phyloP scores from a whole-genome alignment of 2,888 invertebrate species.

The Deilephila elpenor region DNA sequence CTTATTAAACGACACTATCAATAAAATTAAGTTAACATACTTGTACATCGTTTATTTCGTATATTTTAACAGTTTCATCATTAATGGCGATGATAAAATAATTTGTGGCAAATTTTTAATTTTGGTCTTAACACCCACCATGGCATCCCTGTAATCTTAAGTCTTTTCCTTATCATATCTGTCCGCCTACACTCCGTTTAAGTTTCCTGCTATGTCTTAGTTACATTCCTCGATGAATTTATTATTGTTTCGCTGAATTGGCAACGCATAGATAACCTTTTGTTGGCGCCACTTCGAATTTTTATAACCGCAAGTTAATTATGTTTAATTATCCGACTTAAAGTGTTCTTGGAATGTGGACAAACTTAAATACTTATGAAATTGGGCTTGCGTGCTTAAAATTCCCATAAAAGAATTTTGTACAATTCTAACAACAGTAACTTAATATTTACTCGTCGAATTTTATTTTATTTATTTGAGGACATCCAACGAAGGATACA shows the following conservation, averaged over 20 bases:
- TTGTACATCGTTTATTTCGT: not conserved
- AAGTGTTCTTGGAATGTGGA: not conserved
- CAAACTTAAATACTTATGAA: not conserved
- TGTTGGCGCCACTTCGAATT: too few species aligned
- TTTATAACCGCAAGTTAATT: too few species aligned
- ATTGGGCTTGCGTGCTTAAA: not conserved
- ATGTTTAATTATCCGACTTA: too few species aligned
- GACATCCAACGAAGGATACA: too few species aligned
- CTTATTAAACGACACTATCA: not conserved
- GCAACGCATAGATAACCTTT: too few species aligned
- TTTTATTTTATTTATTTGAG: too few species aligned
- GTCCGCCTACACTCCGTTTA: not conserved
- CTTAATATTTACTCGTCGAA: too few species aligned
- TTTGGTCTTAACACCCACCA: slow-evolving; percentile 13
- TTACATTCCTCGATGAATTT: too few species aligned
- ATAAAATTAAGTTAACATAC: not conserved
- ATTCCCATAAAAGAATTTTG: too few species aligned
- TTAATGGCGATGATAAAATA: not conserved
- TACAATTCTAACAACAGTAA: too few species aligned
- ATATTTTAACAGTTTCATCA: not conserved
- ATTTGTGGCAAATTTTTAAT: not conserved
- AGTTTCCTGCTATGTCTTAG: too few species aligned
- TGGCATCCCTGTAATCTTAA: not conserved
- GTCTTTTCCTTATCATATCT: not conserved
- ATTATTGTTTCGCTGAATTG: too few species aligned